Evolutionary conservation across 2,113 vertebrate genomes (phyloP), one percentile per base, ranked within the genome.

Genomic region (Mobula birostris): DNA sequence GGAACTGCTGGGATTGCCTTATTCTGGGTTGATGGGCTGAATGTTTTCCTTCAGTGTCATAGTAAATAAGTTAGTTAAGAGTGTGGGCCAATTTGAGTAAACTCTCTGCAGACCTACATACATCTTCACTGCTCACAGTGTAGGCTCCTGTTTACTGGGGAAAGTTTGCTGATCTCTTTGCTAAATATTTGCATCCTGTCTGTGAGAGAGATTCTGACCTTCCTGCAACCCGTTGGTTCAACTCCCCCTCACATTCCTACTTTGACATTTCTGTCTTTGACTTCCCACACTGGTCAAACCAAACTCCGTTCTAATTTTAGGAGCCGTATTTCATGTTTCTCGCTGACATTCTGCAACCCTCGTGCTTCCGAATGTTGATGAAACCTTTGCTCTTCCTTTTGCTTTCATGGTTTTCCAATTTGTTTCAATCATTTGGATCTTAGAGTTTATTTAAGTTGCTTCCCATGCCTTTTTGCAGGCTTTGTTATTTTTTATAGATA

Each of bases 221-320:
- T 14, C 83, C 27, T 87, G 58, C 58, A 58, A 87, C 58, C 58
- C 56, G 7, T 29, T 87, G 24, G 48, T 87, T 61, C 56, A 87
- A 87, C 83, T 87, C 83, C 83, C 83, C 83, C 83, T 61, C 83
- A 87, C 83, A 87, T 87, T 87, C 56, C 21, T 27, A 85, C 40
- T 58, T 48, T 85, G 82, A 56, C 48, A 56, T 58, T 85, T 83
- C 21, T 87, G 56, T 29, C 83, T 87, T 87, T 61, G 58, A 87
- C 83, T 63, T 87, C 83, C 56, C 61, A 61, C 56, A 87, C 56
- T 61, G 83, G 83, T 61, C 83, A 56, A 87, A 87, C 83, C 83
- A 87, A 87, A 27, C 83, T 61, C 83, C 29, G 29, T 12, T 27
- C 83, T 61, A 87, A 58, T 27, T 63, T 87, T 58, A 61, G 83